A percentile compares a stretch with the other conserved stretches of the same genome.
Conservation (phyloP, 2,113 vertebrate genomes). For the Stegastes partitus region DNA sequence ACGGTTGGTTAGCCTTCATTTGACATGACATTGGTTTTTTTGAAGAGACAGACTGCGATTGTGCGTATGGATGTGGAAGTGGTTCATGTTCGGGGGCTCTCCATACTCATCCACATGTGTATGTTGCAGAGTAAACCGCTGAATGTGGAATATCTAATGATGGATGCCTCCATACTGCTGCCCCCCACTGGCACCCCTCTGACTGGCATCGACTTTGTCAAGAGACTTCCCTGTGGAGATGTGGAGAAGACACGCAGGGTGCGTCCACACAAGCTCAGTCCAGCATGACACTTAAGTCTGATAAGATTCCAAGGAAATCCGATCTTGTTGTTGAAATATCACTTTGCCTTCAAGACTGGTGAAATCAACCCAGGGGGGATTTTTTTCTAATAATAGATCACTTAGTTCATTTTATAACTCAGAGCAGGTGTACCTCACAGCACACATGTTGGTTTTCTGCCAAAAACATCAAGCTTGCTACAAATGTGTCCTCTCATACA, state of each 20-base stretch:
- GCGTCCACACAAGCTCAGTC: conserved; percentile 50
- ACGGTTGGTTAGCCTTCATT: conserved; percentile 85
- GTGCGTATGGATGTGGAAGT: not conserved
- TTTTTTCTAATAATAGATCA: too few relatives aligned
- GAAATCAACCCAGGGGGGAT: too few relatives aligned
- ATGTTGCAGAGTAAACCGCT: conserved; percentile 93
- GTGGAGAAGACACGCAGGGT: conserved; percentile 96
- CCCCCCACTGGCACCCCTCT: conserved; percentile 97
- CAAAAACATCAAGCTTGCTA: too few relatives aligned
- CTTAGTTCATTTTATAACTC: too few relatives aligned
- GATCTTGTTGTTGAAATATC: too few relatives aligned
- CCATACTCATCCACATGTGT: not conserved
- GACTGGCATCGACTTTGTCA: conserved; percentile 98
- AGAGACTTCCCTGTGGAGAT: conserved; percentile 95
- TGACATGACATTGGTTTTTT: not conserved
- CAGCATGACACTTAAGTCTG: not conserved
- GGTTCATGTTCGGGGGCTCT: not conserved
- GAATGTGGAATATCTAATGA: conserved; percentile 99
- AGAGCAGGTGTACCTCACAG: too few relatives aligned
- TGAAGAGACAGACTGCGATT: too few relatives aligned
- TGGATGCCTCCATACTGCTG: conserved; percentile 97
- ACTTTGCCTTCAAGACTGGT: too few relatives aligned
- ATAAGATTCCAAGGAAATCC: not conserved
- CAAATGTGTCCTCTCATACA: too few relatives aligned
- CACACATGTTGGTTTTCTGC: too few relatives aligned